A percentile compares a stretch with the other conserved stretches of the same genome.
Evolutionary conservation across 1,140 invertebrate species (phyloP).

Genomic region (Cherax destructor): DNA sequence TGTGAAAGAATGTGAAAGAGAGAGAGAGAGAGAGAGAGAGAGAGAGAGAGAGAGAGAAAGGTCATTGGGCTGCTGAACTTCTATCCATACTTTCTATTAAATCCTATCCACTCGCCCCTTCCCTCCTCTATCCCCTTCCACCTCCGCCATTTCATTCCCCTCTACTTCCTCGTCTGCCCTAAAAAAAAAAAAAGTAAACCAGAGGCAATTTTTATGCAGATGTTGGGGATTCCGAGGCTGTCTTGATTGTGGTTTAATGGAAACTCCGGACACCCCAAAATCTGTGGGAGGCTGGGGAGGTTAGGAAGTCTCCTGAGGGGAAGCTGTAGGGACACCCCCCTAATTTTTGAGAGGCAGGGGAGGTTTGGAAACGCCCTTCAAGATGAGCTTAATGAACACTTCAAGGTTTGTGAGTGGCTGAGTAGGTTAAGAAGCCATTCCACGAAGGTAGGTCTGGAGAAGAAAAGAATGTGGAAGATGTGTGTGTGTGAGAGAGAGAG

Average conservation of each 20-base stretch:
- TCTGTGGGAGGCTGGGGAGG: constrained; percentile 39
- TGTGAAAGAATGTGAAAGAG: no score
- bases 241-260: constrained; percentile 63
- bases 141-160: not conserved
- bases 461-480: not conserved
- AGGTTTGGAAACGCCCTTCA: not conserved
- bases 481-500: not conserved
- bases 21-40: no score
- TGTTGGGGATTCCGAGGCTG: constrained; percentile 38
- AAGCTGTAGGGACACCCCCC: not conserved
- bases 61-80: no score
- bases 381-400: not conserved
- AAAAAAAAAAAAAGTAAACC: not conserved
- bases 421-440: not conserved
- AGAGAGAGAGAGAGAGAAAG: no score
- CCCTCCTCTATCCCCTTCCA: not conserved
- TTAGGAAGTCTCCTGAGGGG: not conserved
- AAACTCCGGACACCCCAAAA: constrained; percentile 47
- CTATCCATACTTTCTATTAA: no score
- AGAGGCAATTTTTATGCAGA: constrained; percentile 62
- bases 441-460: no score
- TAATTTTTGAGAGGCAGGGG: not conserved
- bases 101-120: no score
- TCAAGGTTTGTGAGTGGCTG: constrained; percentile 41
- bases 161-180: not conserved